Base-by-base conservation (phyloP, 2,888 invertebrate genomes). In the Apamea sordens region DNA sequence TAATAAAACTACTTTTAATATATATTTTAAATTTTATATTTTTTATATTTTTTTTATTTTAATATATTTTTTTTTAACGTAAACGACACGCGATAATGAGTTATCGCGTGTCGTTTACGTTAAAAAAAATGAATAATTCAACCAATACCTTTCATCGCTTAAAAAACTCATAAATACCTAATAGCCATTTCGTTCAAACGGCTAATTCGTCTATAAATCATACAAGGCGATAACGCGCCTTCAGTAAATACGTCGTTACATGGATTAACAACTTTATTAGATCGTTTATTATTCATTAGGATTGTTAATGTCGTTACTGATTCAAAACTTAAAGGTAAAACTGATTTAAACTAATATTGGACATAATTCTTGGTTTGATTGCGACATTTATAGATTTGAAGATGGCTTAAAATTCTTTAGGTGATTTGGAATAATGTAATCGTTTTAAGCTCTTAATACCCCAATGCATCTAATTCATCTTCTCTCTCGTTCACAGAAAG, bases 241-340 rank as follows among this genome's bases (percentile, higher is more conserved):
- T 73, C 74, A 75, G 72, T 82, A 73, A 76, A 86, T 82, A 86
- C 82, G 15, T 67, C 73, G 74, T 84, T 65, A 84, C 72, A 76
- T 47, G 64, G 78, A 86, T 84, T 84, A 84, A 86, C 82, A 80
- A 77, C 77, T 82, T 78, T 70, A 86, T 80, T 83, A 65, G 53
- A 82, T 36, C 82, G 76, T 81, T 84, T 72, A 79, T 82, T 82
- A 86, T 86, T 86, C 77, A 86, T 86, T 86, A 75, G 71, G 74
- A 79, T 84, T 84, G 76, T 79, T 77, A 75, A 82, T 79, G 79
- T 73, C 77, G 64, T 84, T 65, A 67, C 82, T 79, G 71, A 79
- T 73, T 76, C 86, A 83, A 72, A 75, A 73, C 32, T 67, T 83
- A 59, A 44, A 79, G 78, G 86, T 79, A 80, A 85, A 80, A 56